These are phyloP conservation scores for Diarsia dahlii DNA, from an alignment of 2,888 invertebrate species.

Conservation along the genomic window DNA sequence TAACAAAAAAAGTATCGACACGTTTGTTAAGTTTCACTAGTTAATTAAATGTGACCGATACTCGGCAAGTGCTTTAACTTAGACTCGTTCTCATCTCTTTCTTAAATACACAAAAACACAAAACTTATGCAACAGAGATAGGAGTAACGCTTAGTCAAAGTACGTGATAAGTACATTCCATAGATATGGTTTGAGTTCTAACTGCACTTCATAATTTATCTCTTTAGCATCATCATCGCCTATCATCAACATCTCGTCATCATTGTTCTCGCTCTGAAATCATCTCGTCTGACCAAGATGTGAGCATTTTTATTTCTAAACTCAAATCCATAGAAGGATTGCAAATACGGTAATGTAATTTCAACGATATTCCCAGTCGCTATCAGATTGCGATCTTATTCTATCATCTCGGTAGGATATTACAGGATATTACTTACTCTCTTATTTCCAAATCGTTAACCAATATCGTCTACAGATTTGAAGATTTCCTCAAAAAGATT, in stretches of 20 bases:
- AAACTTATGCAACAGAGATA: background rate
- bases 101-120: too few relatives aligned
- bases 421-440: slow-evolving; percentile 52
- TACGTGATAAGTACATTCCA: too few relatives aligned
- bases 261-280: background rate
- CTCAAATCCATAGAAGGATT: background rate
- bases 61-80: background rate
- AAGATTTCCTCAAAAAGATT: background rate
- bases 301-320: slow-evolving; percentile 13
- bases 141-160: background rate
- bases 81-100: too few relatives aligned
- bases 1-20: background rate
- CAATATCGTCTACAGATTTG: slow-evolving; percentile 10
- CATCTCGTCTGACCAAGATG: background rate
- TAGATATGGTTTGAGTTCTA: background rate
- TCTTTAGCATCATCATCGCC: background rate
- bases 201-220: background rate
- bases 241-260: background rate
- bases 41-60: too few relatives aligned
- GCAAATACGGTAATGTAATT: slow-evolving; percentile 33
- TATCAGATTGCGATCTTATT: slow-evolving; percentile 35
- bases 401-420: slow-evolving; percentile 37
- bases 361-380: slow-evolving; percentile 6
- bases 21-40: background rate
- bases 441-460: slow-evolving; percentile 38